These are phyloP conservation scores for Grus americana DNA, from an alignment of 2,113 vertebrate species.

Conservation along the genomic window DNA sequence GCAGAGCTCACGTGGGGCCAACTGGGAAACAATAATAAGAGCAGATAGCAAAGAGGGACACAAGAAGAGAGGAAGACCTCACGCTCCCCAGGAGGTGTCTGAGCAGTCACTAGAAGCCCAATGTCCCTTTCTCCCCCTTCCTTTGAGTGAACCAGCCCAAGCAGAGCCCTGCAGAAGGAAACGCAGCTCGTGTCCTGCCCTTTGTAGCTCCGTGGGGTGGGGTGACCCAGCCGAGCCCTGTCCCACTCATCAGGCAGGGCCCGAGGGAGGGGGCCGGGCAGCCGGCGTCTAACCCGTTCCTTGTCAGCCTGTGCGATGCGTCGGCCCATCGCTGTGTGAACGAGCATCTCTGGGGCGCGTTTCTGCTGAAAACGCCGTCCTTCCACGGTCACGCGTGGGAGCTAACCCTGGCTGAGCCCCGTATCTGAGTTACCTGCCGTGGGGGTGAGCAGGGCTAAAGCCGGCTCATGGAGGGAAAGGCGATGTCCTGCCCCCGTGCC, in stretches of 20 bases:
- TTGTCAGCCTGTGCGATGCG: fast-evolving
- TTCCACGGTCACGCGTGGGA: fast-evolving
- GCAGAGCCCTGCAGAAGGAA: neutral
- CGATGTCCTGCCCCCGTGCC: neutral
- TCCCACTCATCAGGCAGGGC: neutral
- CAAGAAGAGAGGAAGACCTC: neutral
- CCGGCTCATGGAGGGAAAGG: fast-evolving
- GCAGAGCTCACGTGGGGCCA: neutral
- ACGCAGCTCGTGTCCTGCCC: fast-evolving
- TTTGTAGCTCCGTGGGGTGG: neutral
- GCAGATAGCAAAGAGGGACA: neutral
- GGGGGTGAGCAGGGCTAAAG: fast-evolving
- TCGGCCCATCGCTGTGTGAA: fast-evolving
- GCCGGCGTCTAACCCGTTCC: neutral
- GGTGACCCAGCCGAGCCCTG: neutral
- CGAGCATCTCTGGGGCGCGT: fast-evolving
- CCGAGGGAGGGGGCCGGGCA: neutral
- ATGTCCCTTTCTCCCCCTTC: fast-evolving
- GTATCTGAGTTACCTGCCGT: neutral
- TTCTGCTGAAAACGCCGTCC: neutral
- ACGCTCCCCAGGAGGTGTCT: fast-evolving
- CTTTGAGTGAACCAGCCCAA: neutral
- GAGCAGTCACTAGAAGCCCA: neutral
- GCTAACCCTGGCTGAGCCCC: neutral
- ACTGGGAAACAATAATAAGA: neutral